Conservation (phyloP, 2,888 invertebrate genomes). For the Trichogramma evanescens region DNA sequence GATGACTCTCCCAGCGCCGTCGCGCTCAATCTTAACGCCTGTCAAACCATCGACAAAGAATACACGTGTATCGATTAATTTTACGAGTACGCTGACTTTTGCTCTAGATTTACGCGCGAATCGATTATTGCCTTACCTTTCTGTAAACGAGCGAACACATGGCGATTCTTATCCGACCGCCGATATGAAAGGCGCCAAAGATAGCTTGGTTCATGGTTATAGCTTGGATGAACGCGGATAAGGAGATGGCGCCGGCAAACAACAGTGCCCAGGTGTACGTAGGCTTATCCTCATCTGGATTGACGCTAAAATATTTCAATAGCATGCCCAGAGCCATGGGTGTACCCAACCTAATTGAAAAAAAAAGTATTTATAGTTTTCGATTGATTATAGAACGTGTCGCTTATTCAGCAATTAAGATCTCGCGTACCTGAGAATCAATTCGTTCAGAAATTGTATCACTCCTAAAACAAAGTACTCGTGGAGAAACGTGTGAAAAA, state of each 20-base stretch:
- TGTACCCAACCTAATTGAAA: conserved; percentile 54
- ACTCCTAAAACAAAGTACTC: conserved; percentile 47
- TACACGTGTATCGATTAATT: not conserved
- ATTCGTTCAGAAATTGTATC: conserved; percentile 46
- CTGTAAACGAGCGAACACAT: conserved; percentile 77
- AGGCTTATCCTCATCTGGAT: conserved; percentile 5
- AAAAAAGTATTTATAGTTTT: not conserved
- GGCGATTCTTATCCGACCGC: conserved; percentile 75
- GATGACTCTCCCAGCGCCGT: conserved; percentile 73
- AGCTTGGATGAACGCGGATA: conserved; percentile 47
- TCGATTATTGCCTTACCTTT: conserved; percentile 57
- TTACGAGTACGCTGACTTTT: not conserved
- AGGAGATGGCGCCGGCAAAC: conserved; percentile 37
- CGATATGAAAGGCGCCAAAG: conserved; percentile 65
- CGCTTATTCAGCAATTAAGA: not conserved
- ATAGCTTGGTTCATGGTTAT: conserved; percentile 61
- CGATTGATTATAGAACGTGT: not conserved
- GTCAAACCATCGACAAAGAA: not conserved
- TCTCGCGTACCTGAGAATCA: conserved; percentile 31
- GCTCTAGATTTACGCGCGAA: not conserved
- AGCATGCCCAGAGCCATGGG: conserved; percentile 61
- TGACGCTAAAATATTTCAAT: conserved; percentile 55
- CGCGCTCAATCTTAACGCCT: conserved; percentile 23
- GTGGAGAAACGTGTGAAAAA: conserved; percentile 46
- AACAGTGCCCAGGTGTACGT: conserved; percentile 33